Conservation (phyloP, 2,888 invertebrate genomes). For the Leistus spinibarbis region DNA sequence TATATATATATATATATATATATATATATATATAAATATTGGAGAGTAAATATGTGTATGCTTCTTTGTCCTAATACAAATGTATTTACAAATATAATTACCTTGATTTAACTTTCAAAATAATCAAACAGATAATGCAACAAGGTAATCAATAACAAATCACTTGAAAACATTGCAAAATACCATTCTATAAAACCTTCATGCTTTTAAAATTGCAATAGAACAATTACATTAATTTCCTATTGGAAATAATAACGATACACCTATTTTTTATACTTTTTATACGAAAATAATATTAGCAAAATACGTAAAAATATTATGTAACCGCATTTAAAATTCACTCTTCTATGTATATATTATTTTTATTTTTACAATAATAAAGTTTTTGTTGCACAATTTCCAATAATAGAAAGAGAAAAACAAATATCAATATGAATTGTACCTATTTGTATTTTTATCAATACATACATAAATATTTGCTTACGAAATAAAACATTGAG, state of each 20-base stretch:
- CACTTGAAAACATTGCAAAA: neutral
- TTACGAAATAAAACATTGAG: neutral
- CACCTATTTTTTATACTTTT: neutral
- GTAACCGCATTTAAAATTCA: no score
- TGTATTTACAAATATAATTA: neutral
- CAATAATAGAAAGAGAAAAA: neutral
- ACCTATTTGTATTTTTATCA: neutral
- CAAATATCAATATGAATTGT: neutral
- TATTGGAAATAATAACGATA: neutral
- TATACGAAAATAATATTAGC: no score
- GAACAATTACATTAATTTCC: neutral
- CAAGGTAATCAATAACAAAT: neutral
- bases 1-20: conserved; percentile 12
- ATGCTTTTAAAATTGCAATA: neutral
- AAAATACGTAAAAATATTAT: no score
- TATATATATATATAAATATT: neutral
- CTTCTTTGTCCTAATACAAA: neutral
- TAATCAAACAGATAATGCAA: neutral
- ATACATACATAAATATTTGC: neutral
- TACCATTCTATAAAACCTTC: neutral
- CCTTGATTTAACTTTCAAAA: neutral
- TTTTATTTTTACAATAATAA: neutral
- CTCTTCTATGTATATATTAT: no score
- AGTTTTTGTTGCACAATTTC: neutral
- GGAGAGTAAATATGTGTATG: neutral